A percentile compares a stretch with the other conserved stretches of the same genome.
These are phyloP conservation scores for Gymnarchus niloticus DNA, from an alignment of 2,113 vertebrate genomes.

Conservation along the genomic window DNA sequence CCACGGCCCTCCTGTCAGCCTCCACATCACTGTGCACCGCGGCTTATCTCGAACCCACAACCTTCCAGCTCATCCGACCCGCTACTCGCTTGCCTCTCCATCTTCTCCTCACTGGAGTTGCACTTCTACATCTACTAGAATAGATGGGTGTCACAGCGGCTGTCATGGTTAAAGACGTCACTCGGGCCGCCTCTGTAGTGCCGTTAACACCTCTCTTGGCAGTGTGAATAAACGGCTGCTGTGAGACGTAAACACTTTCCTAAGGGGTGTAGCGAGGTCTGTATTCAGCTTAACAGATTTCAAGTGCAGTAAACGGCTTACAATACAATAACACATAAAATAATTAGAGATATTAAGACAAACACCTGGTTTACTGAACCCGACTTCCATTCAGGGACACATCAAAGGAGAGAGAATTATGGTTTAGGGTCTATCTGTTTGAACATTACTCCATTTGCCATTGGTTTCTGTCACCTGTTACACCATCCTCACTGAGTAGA, in stretches of 20 bases:
- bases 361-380: not conserved
- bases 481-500: not conserved
- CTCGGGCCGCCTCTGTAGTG: not conserved
- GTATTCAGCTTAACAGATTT: not conserved
- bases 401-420: not conserved
- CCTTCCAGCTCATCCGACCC: not conserved
- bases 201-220: not conserved
- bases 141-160: not conserved
- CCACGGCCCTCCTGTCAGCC: not conserved
- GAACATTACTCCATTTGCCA: not conserved
- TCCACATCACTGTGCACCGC: not conserved
- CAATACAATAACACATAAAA: not conserved
- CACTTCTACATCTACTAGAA: not conserved
- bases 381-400: not conserved
- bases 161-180: not conserved
- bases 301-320: not conserved
- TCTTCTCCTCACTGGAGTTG: not conserved
- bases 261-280: not conserved
- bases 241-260: not conserved
- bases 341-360: not conserved
- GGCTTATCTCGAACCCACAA: not conserved
- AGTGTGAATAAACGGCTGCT: not conserved
- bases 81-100: not conserved
- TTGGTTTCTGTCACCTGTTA: slow-evolving; percentile 1
- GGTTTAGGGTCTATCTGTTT: not conserved